Percentiles rank a stretch among this genome's conserved stretches.
These are phyloP conservation scores for Pogonus chalceus DNA, from an alignment of 1,140 invertebrate genomes.

Conservation along the genomic window DNA sequence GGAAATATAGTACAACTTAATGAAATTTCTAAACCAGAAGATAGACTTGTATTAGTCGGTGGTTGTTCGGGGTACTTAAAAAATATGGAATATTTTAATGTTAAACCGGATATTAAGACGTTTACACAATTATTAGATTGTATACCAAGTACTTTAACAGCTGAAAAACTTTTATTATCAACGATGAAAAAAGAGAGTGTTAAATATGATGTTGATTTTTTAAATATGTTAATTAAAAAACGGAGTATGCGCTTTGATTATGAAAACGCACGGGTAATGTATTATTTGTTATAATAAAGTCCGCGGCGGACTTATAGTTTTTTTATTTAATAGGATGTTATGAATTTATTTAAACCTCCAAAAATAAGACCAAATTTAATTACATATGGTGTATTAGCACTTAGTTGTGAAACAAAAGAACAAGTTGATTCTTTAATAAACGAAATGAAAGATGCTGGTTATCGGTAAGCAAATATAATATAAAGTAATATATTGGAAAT, in stretches of 20 bases:
- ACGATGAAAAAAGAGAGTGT: constrained; percentile 48
- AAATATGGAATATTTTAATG: constrained; percentile 54
- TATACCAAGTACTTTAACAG: constrained; percentile 50
- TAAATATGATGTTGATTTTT: constrained; percentile 68
- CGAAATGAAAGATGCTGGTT: constrained; percentile 55
- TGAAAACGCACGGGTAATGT: constrained; percentile 52
- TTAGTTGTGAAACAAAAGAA: constrained; percentile 54
- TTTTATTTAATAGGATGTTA: constrained; percentile 40
- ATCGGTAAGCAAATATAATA: constrained; percentile 40
- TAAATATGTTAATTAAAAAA: constrained; percentile 77
- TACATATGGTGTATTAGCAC: constrained; percentile 76
- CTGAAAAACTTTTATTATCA: constrained; percentile 55
- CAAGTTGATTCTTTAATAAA: constrained; percentile 51
- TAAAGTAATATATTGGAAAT: constrained; percentile 12
- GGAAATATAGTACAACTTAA: constrained; percentile 44
- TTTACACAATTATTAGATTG: constrained; percentile 64
- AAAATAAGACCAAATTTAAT: constrained; percentile 60
- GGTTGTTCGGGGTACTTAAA: constrained; percentile 62
- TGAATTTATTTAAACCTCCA: constrained; percentile 49
- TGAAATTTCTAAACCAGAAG: constrained; percentile 45
- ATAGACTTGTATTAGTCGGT: constrained; percentile 70
- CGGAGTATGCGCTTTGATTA: constrained; percentile 55
- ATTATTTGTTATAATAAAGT: too few relatives aligned
- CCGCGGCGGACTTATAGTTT: background rate
- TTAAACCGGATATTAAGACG: constrained; percentile 67